phyloP scores from a whole-genome alignment of 1,140 invertebrate genomes.

The Apis florea region DNA sequence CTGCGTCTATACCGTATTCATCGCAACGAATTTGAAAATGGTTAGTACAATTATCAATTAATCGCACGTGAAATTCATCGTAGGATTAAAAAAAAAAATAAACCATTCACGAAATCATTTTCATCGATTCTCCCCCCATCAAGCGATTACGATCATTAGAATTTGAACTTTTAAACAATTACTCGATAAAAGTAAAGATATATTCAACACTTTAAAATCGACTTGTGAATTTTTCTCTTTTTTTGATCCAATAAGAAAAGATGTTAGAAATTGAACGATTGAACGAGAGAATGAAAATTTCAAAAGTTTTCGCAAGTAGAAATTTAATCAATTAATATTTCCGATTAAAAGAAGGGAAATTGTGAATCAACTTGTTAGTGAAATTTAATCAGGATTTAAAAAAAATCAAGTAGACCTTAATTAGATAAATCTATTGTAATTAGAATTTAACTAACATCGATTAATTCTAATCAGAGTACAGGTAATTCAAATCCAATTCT shows the following conservation, averaged over 20 bases:
- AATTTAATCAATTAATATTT: too few relatives aligned
- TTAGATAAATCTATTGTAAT: too few relatives aligned
- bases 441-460: neutral
- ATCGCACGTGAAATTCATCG: neutral
- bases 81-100: neutral
- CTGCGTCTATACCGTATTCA: constrained; percentile 93
- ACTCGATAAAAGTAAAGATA: too few relatives aligned
- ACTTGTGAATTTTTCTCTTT: too few relatives aligned
- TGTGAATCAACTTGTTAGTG: too few relatives aligned
- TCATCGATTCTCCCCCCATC: neutral
- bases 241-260: too few relatives aligned
- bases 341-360: neutral
- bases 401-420: neutral
- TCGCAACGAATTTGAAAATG: constrained; percentile 86
- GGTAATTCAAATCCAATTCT: neutral
- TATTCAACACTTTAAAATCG: neutral
- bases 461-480: neutral
- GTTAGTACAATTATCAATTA: constrained; percentile 77
- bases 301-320: too few relatives aligned
- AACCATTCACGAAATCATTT: neutral
- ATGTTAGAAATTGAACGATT: neutral
- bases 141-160: neutral
- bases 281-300: too few relatives aligned
- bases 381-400: neutral
- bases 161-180: neutral